Conservation (phyloP, 2,113 vertebrate genomes). For the Progne subis region DNA sequence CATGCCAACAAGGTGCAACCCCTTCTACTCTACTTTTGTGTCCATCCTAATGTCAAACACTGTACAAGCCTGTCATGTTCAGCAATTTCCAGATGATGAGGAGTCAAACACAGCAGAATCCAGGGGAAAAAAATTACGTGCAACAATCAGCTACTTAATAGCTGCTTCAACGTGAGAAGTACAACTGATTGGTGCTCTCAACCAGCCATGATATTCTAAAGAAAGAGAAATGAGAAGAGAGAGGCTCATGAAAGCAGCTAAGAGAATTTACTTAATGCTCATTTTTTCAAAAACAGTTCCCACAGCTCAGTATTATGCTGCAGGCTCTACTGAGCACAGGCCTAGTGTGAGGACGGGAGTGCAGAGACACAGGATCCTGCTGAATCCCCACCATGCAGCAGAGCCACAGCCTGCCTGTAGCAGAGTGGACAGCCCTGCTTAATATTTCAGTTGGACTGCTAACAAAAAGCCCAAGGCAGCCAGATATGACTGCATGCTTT, state of each 20-base stretch:
- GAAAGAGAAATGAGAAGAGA: slow-evolving; percentile 39
- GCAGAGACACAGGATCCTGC: background rate
- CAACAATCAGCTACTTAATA: slow-evolving; percentile 59
- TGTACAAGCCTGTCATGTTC: background rate
- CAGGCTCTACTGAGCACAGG: background rate
- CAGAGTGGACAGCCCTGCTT: background rate
- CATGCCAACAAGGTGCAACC: background rate
- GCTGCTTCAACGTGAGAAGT: slow-evolving; percentile 55
- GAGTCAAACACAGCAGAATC: slow-evolving; percentile 8
- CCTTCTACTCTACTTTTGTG: background rate
- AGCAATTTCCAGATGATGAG: slow-evolving; percentile 4
- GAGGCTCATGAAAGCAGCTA: slow-evolving; percentile 32
- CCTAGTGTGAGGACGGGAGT: background rate
- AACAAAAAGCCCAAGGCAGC: background rate
- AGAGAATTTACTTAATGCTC: slow-evolving; percentile 36
- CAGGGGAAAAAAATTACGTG: slow-evolving; percentile 26
- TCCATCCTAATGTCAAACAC: background rate
- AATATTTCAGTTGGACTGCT: background rate
- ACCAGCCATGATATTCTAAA: slow-evolving; percentile 49
- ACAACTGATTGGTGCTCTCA: slow-evolving; percentile 57
- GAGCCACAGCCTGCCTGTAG: background rate
- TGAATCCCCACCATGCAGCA: background rate
- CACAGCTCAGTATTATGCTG: background rate
- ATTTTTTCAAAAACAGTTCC: background rate
- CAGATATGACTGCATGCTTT: background rate